phyloP scores from a whole-genome alignment of 2,797 vertebrate genomes.

The Gymnodraco acuticeps region DNA sequence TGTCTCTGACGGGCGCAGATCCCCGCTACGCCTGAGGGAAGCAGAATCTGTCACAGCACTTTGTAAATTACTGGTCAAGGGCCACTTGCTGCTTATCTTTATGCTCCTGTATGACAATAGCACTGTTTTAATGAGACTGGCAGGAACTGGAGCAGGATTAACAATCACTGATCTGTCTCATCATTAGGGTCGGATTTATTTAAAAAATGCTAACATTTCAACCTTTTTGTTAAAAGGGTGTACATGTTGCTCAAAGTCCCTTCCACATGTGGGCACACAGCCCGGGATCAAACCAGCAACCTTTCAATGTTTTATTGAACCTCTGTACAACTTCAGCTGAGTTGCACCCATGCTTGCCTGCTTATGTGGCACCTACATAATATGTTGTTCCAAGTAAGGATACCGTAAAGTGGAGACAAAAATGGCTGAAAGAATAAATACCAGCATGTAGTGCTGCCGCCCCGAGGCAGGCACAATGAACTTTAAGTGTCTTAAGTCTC shows the following conservation, averaged over 20 bases:
- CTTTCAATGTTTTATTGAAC: neutral
- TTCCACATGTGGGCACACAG: neutral
- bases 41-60: neutral
- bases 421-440: slow-evolving; percentile 15
- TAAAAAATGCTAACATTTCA: slow-evolving; percentile 1
- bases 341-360: slow-evolving; percentile 8
- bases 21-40: slow-evolving; percentile 76
- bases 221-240: neutral
- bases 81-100: neutral
- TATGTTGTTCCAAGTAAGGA: neutral
- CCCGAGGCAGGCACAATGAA: neutral
- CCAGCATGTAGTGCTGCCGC: slow-evolving; percentile 3
- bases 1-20: slow-evolving; percentile 67
- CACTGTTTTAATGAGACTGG: slow-evolving; percentile 6
- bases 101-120: slow-evolving; percentile 5
- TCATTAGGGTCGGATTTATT: slow-evolving; percentile 18
- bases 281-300: slow-evolving; percentile 5
- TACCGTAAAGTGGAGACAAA: neutral
- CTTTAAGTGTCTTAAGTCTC: neutral
- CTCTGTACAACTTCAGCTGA: slow-evolving; percentile 4
- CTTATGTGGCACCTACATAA: neutral
- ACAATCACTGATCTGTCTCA: slow-evolving; percentile 19
- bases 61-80: slow-evolving; percentile 3
- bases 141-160: neutral
- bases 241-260: slow-evolving; percentile 6